phyloP scores from a whole-genome alignment of 2,797 vertebrate species.

The Acridotheres tristis region DNA sequence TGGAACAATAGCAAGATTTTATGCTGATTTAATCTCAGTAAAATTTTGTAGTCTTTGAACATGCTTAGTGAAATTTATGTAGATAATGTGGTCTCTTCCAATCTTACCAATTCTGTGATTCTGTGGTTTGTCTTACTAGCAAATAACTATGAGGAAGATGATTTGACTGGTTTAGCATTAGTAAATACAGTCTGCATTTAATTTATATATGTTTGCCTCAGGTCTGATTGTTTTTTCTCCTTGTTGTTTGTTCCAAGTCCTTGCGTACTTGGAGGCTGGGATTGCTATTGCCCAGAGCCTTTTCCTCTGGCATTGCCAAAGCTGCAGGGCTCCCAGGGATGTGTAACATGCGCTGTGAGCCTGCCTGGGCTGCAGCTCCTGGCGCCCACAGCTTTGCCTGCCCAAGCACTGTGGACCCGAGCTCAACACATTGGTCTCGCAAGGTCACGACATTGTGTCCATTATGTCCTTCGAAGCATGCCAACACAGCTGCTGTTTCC shows the following conservation, averaged over 20 bases:
- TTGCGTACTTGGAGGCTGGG: background rate
- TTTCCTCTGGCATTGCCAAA: background rate
- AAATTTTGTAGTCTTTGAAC: background rate
- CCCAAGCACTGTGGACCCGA: accelerated
- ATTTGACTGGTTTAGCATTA: background rate
- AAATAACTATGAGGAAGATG: background rate
- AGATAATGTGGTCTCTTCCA: background rate
- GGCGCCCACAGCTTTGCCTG: background rate
- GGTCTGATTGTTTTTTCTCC: background rate
- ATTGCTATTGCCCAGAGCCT: background rate
- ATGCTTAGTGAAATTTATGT: background rate
- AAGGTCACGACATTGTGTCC: background rate
- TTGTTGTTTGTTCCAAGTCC: background rate
- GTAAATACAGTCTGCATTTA: background rate
- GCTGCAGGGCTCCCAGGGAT: background rate
- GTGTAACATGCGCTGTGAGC: accelerated
- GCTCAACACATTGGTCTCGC: background rate
- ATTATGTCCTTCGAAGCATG: background rate
- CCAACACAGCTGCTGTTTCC: background rate
- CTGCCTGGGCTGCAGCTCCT: background rate
- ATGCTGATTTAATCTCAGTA: background rate
- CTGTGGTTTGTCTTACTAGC: background rate
- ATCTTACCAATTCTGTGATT: background rate
- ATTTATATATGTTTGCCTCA: background rate
- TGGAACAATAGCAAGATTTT: background rate